Conservation (phyloP, 2,113 vertebrate species). For the Cichladusa arquata region DNA sequence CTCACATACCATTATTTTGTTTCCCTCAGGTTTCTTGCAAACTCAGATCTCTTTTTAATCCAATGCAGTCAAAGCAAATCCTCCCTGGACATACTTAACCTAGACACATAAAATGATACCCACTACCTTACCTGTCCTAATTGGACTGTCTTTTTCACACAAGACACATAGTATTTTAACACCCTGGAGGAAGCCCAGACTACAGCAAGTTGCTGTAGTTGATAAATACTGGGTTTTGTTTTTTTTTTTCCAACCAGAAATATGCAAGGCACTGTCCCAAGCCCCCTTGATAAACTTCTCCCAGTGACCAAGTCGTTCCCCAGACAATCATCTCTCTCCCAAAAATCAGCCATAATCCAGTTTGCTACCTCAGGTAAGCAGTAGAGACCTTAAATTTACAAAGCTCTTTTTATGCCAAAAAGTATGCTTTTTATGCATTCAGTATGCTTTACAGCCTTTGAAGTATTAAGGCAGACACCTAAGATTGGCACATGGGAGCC, state of each 20-base stretch:
- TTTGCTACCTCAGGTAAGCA: neutral
- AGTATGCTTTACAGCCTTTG: neutral
- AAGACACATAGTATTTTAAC: neutral
- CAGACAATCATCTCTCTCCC: neutral
- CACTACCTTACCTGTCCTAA: neutral
- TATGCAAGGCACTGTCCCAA: neutral
- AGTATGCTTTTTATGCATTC: neutral
- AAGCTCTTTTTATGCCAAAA: neutral
- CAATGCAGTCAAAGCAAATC: neutral
- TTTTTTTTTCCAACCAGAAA: neutral
- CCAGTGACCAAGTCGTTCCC: rapidly evolving
- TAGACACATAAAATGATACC: neutral
- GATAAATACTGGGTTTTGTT: neutral
- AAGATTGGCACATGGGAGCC: neutral
- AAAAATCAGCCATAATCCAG: neutral
- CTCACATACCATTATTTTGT: neutral
- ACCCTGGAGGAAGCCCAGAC: neutral
- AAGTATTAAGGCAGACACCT: neutral
- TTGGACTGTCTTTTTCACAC: neutral
- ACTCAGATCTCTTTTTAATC: neutral
- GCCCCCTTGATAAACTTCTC: neutral
- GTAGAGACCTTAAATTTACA: neutral
- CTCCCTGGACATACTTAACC: neutral
- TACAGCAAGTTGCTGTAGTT: neutral
- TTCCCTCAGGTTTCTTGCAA: neutral